phyloP scores from a whole-genome alignment of 2,888 invertebrate species.

The Lomographa bimaculata region DNA sequence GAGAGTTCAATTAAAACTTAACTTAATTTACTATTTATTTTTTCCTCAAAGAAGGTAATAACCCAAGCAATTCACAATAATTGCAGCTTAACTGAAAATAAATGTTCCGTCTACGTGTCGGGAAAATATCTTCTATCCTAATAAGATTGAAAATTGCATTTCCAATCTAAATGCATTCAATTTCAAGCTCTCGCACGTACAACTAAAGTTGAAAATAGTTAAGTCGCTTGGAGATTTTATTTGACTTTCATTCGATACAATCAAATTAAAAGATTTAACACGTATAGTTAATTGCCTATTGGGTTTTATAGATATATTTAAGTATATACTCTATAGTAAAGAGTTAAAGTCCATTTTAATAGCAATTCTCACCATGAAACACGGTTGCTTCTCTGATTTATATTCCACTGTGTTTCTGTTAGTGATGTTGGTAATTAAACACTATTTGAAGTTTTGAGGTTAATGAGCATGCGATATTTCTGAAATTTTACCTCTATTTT shows the following conservation, averaged over 20 bases:
- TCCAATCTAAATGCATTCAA: not conserved
- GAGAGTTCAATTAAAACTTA: no score
- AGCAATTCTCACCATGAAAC: slow-evolving; percentile 14
- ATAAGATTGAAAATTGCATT: slow-evolving; percentile 13
- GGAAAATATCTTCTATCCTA: slow-evolving; percentile 8
- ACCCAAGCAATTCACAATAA: slow-evolving; percentile 9
- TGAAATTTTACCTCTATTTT: no score
- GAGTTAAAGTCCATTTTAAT: slow-evolving; percentile 14
- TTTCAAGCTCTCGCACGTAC: slow-evolving; percentile 7
- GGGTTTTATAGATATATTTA: slow-evolving; percentile 30
- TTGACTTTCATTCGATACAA: slow-evolving; percentile 29
- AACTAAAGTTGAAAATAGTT: slow-evolving; percentile 4
- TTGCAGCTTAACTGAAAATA: slow-evolving; percentile 17
- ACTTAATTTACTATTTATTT: no score
- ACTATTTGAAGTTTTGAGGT: slow-evolving; percentile 9
- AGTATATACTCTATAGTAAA: slow-evolving; percentile 7
- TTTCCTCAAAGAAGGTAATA: no score
- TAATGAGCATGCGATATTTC: slow-evolving; percentile 4
- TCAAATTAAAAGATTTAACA: slow-evolving; percentile 33
- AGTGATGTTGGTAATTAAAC: slow-evolving; percentile 11
- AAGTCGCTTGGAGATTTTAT: slow-evolving; percentile 7
- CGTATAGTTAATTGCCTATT: slow-evolving; percentile 33
- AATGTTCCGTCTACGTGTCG: slow-evolving; percentile 6
- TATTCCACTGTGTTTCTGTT: slow-evolving; percentile 10
- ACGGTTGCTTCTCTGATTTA: slow-evolving; percentile 11